phyloP scores from a whole-genome alignment of 1,140 invertebrate genomes.

The Orchestia grillus region DNA sequence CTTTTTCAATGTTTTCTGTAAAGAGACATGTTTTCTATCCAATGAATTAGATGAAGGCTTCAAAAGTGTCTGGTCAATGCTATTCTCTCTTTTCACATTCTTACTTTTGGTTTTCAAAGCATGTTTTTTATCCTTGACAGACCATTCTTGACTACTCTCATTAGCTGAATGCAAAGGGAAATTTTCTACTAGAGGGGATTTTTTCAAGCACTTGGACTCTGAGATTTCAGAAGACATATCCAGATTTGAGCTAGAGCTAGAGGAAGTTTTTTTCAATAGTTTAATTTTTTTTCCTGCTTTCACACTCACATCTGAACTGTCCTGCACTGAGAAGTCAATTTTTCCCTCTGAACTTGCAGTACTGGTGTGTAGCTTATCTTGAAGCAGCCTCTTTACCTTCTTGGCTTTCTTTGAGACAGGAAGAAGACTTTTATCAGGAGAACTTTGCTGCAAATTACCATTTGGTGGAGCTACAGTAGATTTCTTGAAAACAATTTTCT shows the following conservation, averaged over 20 bases:
- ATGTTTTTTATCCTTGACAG: not conserved
- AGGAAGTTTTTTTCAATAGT: not conserved
- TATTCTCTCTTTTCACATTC: not conserved
- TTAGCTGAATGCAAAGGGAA: not conserved
- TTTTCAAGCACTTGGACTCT: not conserved
- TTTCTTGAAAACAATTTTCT: slow-evolving; percentile 14
- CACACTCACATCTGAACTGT: not conserved
- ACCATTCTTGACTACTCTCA: not conserved
- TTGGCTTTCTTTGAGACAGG: not conserved
- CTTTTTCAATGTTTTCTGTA: not conserved
- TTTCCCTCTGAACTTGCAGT: not conserved
- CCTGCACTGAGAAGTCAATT: not conserved
- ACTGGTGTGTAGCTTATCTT: not conserved
- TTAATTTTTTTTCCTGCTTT: not conserved
- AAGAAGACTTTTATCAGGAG: not conserved
- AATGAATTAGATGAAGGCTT: not conserved
- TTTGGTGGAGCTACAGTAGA: not conserved
- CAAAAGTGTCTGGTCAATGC: not conserved
- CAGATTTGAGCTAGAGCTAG: not conserved
- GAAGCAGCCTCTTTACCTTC: not conserved
- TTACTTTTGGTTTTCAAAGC: not conserved
- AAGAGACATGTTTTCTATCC: not conserved
- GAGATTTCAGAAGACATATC: not conserved
- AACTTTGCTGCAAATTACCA: not conserved
- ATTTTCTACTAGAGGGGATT: not conserved